phyloP scores from a whole-genome alignment of 2,888 invertebrate species.

The Electrophaes corylata region DNA sequence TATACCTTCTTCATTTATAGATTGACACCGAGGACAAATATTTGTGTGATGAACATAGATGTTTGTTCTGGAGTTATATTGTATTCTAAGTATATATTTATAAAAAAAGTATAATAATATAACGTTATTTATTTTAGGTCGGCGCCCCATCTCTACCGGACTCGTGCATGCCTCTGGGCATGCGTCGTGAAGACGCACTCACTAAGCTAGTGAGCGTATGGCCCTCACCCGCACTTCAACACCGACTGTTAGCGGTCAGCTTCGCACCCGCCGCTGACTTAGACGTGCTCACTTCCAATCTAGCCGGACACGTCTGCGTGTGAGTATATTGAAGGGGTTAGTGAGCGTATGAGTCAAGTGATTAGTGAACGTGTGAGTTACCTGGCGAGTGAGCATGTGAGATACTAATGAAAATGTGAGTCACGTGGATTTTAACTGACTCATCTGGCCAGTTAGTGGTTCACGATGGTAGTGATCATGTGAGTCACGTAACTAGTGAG shows the following conservation, averaged over 20 bases:
- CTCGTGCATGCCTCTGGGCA: constrained; percentile 98
- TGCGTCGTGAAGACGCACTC: constrained; percentile 95
- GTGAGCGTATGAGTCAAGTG: neutral
- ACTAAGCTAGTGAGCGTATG: constrained; percentile 94
- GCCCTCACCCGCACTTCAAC: constrained; percentile 90
- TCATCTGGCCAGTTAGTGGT: too few relatives aligned
- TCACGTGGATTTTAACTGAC: too few relatives aligned
- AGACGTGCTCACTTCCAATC: constrained; percentile 93
- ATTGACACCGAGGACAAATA: too few relatives aligned
- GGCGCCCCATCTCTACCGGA: constrained; percentile 97
- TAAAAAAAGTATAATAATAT: too few relatives aligned
- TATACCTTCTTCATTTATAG: too few relatives aligned
- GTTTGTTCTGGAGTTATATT: too few relatives aligned
- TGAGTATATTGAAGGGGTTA: constrained; percentile 82
- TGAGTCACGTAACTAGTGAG: constrained; percentile 80
- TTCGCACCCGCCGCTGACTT: constrained; percentile 93
- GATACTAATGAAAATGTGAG: constrained; percentile 95
- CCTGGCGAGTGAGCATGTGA: neutral
- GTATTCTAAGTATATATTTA: too few relatives aligned
- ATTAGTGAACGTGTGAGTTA: neutral
- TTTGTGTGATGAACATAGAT: too few relatives aligned
- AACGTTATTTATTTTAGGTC: constrained; percentile 78
- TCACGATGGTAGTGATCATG: constrained; percentile 98
- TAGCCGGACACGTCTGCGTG: constrained; percentile 94
- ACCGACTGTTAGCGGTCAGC: constrained; percentile 95